Conservation (phyloP, 2,888 invertebrate genomes). For the Boloria euphrosyne region DNA sequence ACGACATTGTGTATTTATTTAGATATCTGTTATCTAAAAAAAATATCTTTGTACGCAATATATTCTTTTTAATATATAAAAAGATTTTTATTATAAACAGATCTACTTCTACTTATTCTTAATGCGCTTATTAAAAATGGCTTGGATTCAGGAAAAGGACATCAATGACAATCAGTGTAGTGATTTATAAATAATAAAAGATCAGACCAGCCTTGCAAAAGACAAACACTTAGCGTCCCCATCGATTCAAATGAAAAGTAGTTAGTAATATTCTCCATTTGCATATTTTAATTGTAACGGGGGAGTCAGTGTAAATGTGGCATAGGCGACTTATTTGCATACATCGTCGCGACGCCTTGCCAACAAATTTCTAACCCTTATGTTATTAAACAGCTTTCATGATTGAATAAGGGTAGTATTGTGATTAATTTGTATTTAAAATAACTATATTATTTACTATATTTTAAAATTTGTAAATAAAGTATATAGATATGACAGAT, state of each 20-base stretch:
- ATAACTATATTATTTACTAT: neutral
- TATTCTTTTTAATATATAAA: no score
- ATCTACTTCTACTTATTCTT: no score
- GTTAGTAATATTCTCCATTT: slow-evolving; percentile 76
- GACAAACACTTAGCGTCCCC: slow-evolving; percentile 43
- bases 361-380: slow-evolving; percentile 32
- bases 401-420: slow-evolving; percentile 27
- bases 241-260: slow-evolving; percentile 75
- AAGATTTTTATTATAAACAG: no score
- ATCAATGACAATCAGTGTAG: neutral
- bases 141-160: neutral
- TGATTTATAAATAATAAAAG: slow-evolving; percentile 32
- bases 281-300: slow-evolving; percentile 81
- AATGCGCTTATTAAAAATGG: no score
- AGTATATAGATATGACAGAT: no score
- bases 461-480: neutral
- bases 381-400: slow-evolving; percentile 21
- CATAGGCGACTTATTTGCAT: slow-evolving; percentile 73
- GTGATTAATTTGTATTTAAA: slow-evolving; percentile 19
- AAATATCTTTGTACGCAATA: no score
- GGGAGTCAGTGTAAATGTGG: slow-evolving; percentile 66
- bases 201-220: slow-evolving; percentile 41
- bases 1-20: no score
- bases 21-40: no score
- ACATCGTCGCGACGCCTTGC: slow-evolving; percentile 48